Percentiles rank a stretch among this genome's conserved stretches.
Evolutionary conservation across 2,888 invertebrate genomes (phyloP).

Genomic region (Scelioninae gen. 1): DNA sequence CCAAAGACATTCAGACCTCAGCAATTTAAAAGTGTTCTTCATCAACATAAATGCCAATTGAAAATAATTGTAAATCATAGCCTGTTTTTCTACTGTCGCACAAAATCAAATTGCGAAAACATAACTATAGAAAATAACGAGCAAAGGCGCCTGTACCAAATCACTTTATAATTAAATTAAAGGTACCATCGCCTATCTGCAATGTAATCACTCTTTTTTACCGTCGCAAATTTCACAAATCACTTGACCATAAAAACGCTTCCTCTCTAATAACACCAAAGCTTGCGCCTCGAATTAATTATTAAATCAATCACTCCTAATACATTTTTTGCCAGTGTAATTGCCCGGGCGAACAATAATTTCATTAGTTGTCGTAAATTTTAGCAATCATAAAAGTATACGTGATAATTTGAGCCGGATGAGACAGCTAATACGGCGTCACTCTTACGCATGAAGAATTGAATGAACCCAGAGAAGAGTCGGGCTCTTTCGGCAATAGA

Average conservation of each 20-base stretch:
- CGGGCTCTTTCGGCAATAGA: slow-evolving; percentile 50
- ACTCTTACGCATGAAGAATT: slow-evolving; percentile 36
- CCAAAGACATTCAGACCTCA: too few species aligned
- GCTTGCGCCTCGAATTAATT: slow-evolving; percentile 52
- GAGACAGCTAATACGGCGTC: slow-evolving; percentile 57
- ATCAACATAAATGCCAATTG: too few species aligned
- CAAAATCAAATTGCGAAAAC: too few species aligned
- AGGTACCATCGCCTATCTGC: slow-evolving; percentile 32
- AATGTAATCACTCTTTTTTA: slow-evolving; percentile 49
- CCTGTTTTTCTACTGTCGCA: too few species aligned
- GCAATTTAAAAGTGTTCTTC: too few species aligned
- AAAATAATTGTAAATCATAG: too few species aligned
- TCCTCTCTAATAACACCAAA: slow-evolving; percentile 30
- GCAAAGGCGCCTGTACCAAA: slow-evolving; percentile 19
- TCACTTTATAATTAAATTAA: slow-evolving; percentile 56
- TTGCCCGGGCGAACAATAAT: slow-evolving; percentile 47
- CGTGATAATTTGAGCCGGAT: slow-evolving; percentile 62
- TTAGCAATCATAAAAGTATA: slow-evolving; percentile 58
- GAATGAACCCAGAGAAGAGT: slow-evolving; percentile 50
- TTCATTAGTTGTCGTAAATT: slow-evolving; percentile 64
- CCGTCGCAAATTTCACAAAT: slow-evolving; percentile 51
- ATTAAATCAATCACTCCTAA: slow-evolving; percentile 62
- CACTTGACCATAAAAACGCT: slow-evolving; percentile 25
- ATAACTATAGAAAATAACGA: slow-evolving; percentile 13
- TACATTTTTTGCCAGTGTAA: slow-evolving; percentile 53